These are phyloP conservation scores for Nycticorax nycticorax DNA, from an alignment of 2,113 vertebrate species.

Conservation along the genomic window DNA sequence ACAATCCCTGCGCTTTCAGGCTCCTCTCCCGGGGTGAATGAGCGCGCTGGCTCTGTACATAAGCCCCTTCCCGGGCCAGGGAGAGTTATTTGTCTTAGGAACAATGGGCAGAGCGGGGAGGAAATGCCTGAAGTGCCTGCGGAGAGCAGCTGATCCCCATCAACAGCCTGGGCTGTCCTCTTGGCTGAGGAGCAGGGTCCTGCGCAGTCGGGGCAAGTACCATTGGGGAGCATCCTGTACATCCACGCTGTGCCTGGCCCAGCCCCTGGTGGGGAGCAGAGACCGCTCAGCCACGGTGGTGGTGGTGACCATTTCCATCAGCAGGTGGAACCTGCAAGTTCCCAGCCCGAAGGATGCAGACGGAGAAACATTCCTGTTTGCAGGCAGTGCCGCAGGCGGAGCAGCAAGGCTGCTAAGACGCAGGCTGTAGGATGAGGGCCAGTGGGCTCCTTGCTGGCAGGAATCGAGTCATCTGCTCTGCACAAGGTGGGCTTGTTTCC, in stretches of 20 bases:
- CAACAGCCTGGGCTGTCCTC: not conserved
- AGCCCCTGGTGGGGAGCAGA: accelerated
- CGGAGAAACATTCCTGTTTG: not conserved
- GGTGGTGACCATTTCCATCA: not conserved
- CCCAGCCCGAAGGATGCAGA: not conserved
- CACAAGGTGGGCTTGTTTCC: not conserved
- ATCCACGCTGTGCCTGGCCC: accelerated
- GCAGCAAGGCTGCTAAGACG: not conserved
- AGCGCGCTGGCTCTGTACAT: not conserved
- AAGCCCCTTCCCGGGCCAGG: not conserved
- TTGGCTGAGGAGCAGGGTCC: not conserved
- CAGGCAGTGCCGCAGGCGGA: not conserved
- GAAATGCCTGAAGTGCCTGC: constrained; percentile 27
- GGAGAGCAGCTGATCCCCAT: constrained; percentile 6
- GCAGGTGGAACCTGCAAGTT: not conserved
- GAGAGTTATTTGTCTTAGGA: not conserved
- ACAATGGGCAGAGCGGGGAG: constrained; percentile 1
- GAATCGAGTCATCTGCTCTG: not conserved
- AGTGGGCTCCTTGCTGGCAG: not conserved
- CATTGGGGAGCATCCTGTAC: not conserved
- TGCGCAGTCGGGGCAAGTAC: accelerated
- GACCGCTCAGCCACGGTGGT: not conserved
- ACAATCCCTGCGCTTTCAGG: not conserved
- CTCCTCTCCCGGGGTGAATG: not conserved
- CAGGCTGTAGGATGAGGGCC: not conserved